Conservation (phyloP, 1,140 invertebrate species). For the Hesperophylax magnus region DNA sequence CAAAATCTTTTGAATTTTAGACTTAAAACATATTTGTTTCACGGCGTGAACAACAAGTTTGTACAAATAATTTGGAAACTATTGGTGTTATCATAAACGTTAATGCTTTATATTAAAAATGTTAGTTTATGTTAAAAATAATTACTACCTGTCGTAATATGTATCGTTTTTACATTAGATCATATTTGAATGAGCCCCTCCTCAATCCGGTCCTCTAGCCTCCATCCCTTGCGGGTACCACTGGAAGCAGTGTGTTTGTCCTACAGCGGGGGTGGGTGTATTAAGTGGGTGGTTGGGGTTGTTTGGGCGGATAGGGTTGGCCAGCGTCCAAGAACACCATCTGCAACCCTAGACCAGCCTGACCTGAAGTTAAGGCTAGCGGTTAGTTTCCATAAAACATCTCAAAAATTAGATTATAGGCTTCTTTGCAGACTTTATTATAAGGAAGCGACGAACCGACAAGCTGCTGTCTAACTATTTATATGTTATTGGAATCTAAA, state of each 20-base stretch:
- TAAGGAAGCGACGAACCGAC: background rate
- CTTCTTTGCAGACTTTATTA: background rate
- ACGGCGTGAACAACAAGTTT: no score
- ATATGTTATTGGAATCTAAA: no score
- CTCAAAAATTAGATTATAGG: slow-evolving; percentile 17
- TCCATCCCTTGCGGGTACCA: background rate
- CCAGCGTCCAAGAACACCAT: slow-evolving; percentile 26
- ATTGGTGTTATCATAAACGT: no score
- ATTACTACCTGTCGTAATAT: no score
- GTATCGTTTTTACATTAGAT: no score
- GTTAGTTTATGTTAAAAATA: no score
- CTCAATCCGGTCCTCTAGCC: background rate
- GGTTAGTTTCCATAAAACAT: slow-evolving; percentile 39
- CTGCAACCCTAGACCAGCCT: slow-evolving; percentile 29
- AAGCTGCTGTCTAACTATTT: no score
- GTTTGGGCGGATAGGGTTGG: background rate
- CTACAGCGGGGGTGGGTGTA: background rate
- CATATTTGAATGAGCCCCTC: background rate
- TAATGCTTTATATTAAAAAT: no score
- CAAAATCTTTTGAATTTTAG: no score
- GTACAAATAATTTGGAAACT: no score
- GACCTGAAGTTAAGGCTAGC: slow-evolving; percentile 28
- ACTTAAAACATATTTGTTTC: no score
- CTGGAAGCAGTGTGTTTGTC: no score
- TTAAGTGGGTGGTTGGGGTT: background rate